phyloP scores from a whole-genome alignment of 2,888 invertebrate species.

The Bedellia somnulentella region DNA sequence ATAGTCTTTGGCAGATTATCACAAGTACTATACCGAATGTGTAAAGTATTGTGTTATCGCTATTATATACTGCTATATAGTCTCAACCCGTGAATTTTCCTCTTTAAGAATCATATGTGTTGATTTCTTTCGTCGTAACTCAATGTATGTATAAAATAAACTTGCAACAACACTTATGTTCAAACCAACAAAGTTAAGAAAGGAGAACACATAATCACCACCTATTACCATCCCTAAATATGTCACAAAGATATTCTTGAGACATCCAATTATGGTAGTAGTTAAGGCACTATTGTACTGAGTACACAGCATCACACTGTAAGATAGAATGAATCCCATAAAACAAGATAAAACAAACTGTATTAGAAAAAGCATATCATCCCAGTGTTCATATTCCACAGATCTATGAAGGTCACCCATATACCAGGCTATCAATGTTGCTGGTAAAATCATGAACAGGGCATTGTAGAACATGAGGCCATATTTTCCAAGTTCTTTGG shows the following conservation, averaged over 20 bases:
- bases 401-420: conserved; percentile 76
- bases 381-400: conserved; percentile 72
- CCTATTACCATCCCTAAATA: conserved; percentile 98
- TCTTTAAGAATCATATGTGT: conserved; percentile 26
- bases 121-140: conserved; percentile 65
- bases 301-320: conserved; percentile 94
- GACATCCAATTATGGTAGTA: conserved; percentile 96
- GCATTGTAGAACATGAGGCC: conserved; percentile 93
- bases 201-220: conserved; percentile 95
- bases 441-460: conserved; percentile 83
- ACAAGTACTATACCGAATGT: conserved; percentile 20
- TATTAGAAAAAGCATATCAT: conserved; percentile 69
- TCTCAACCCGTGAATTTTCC: conserved; percentile 33
- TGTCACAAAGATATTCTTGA: conserved; percentile 97
- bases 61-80: conserved; percentile 29
- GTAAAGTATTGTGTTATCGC: conserved; percentile 20
- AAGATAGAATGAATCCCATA: conserved; percentile 95
- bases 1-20: conserved; percentile 32
- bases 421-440: conserved; percentile 68
- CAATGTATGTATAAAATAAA: conserved; percentile 84
- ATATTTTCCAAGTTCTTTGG: conserved; percentile 90
- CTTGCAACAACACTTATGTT: conserved; percentile 92
- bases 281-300: conserved; percentile 97
- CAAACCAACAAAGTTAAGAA: conserved; percentile 92
- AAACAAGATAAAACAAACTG: conserved; percentile 89